phyloP scores from a whole-genome alignment of 1,140 invertebrate genomes.

The Cryptotermes secundus region DNA sequence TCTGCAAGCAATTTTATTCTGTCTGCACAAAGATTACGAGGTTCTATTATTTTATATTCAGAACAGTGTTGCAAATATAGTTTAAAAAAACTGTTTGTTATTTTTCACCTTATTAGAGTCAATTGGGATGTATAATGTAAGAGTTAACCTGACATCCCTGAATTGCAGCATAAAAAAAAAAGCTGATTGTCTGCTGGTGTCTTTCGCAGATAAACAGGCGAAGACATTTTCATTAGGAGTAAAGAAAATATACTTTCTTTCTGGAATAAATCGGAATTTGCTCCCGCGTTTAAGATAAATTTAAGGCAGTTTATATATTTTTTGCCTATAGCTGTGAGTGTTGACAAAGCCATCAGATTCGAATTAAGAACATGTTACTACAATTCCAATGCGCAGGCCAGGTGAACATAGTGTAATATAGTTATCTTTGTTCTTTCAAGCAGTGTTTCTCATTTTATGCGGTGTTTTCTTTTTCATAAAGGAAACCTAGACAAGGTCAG shows the following conservation, averaged over 20 bases:
- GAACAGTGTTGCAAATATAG: background rate
- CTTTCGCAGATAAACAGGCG: background rate
- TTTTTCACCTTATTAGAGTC: background rate
- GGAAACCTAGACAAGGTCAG: no score
- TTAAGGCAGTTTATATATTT: background rate
- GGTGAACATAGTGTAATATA: no score
- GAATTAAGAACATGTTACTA: background rate
- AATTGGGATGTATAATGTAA: background rate
- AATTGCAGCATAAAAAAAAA: background rate
- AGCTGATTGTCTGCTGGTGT: background rate
- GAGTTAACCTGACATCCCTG: background rate
- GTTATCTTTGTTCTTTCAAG: no score
- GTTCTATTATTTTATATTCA: background rate
- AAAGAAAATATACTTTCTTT: background rate
- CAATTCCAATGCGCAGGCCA: no score
- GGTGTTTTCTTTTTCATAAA: no score
- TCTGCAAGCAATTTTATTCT: background rate
- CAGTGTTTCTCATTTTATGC: no score
- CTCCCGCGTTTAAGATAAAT: background rate
- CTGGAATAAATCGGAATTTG: background rate
- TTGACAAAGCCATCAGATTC: background rate
- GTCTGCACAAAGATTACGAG: background rate
- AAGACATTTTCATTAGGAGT: background rate
- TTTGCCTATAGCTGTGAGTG: background rate
- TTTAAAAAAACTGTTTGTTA: background rate